Evolutionary conservation across 2,113 vertebrate genomes (phyloP).

Genomic region (Opisthocomus hoazin): DNA sequence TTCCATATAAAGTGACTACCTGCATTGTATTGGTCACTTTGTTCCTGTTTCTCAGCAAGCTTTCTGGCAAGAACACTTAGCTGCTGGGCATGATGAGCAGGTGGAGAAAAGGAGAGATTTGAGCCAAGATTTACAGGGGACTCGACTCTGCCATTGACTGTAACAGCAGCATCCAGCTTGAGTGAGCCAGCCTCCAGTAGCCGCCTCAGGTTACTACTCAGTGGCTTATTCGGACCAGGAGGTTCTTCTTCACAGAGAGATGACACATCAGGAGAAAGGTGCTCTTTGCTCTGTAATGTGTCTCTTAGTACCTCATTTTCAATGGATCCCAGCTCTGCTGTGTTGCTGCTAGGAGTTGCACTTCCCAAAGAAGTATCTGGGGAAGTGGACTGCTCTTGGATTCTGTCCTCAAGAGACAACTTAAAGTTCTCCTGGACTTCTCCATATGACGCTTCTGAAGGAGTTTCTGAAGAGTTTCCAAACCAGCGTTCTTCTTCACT

Average conservation of each 20-base stretch:
- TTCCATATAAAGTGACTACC: slow-evolving; percentile 89
- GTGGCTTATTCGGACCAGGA: slow-evolving; percentile 84
- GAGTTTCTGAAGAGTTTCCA: slow-evolving; percentile 92
- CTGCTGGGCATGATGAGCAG: slow-evolving; percentile 94
- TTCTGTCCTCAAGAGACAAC: slow-evolving; percentile 79
- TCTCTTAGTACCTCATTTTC: slow-evolving; percentile 78
- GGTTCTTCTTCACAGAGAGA: slow-evolving; percentile 87
- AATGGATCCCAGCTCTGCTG: slow-evolving; percentile 84
- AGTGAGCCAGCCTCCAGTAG: slow-evolving; percentile 93
- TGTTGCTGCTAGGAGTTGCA: slow-evolving; percentile 87
- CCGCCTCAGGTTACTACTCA: slow-evolving; percentile 93
- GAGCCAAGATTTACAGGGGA: slow-evolving; percentile 81
- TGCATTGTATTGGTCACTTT: slow-evolving; percentile 78
- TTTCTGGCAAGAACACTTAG: slow-evolving; percentile 94
- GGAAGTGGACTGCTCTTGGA: slow-evolving; percentile 84
- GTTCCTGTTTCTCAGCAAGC: slow-evolving; percentile 86
- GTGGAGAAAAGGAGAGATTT: slow-evolving; percentile 84
- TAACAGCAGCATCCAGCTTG: slow-evolving; percentile 80
- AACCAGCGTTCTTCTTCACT: slow-evolving; percentile 95
- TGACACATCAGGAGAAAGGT: slow-evolving; percentile 87
- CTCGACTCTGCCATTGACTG: slow-evolving; percentile 78
- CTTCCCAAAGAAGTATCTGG: slow-evolving; percentile 91
- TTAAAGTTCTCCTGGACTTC: slow-evolving; percentile 93
- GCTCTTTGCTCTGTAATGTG: slow-evolving; percentile 80
- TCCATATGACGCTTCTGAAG: slow-evolving; percentile 94